A percentile compares a stretch with the other conserved stretches of the same genome.
Conservation (phyloP, 2,797 vertebrate species). For the Pseudocheirus occidentalis region DNA sequence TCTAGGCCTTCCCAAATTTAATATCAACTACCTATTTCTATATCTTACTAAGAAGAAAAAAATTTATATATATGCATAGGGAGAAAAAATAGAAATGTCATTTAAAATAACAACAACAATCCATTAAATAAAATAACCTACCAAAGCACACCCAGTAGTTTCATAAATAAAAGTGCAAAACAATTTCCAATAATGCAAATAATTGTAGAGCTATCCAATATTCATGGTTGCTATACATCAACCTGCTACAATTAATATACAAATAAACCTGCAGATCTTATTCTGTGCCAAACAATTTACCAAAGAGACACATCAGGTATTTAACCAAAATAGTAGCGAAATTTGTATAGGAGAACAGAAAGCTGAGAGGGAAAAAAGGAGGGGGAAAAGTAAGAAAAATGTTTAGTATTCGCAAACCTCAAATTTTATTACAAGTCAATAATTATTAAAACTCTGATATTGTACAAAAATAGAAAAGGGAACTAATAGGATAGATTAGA, state of each 20-base stretch:
- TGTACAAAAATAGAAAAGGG: neutral
- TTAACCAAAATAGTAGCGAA: neutral
- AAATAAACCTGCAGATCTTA: neutral
- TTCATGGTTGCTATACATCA: neutral
- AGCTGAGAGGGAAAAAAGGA: neutral
- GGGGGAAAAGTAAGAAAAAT: neutral
- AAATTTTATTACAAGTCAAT: neutral
- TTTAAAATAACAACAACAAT: neutral
- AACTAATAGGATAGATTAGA: neutral
- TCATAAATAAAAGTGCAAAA: neutral
- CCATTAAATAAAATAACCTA: neutral
- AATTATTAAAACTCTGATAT: neutral
- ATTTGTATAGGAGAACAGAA: neutral
- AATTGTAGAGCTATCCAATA: neutral
- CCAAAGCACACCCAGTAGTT: neutral
- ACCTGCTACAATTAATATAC: neutral
- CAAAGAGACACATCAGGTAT: neutral
- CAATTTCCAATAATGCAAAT: neutral
- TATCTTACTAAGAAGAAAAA: neutral
- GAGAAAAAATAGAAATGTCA: neutral
- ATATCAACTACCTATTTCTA: neutral
- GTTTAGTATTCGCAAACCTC: neutral
- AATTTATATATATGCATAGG: neutral
- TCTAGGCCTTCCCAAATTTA: neutral
- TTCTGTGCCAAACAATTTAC: neutral